phyloP scores from a whole-genome alignment of 2,888 invertebrate species.

The Patella caerulea region DNA sequence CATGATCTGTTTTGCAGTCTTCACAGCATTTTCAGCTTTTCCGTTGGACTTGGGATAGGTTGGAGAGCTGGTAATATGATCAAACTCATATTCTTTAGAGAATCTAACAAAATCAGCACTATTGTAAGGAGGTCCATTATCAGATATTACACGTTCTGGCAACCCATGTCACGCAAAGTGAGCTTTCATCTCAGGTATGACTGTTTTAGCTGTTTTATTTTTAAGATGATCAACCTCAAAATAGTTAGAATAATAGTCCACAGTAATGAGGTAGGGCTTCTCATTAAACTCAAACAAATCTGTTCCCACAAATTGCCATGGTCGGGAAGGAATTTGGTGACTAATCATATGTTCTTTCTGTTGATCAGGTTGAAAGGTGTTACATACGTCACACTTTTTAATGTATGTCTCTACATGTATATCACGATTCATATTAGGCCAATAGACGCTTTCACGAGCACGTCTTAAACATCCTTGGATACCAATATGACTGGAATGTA shows the following conservation, averaged over 20 bases:
- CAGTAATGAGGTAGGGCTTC: slow-evolving; percentile 23
- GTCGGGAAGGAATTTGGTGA: no score
- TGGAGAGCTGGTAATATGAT: slow-evolving; percentile 18
- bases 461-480: neutral
- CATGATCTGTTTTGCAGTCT: neutral
- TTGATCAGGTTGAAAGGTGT: slow-evolving; percentile 19
- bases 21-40: no score
- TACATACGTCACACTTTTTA: neutral
- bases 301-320: slow-evolving; percentile 30
- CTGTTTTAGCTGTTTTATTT: slow-evolving; percentile 15
- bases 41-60: slow-evolving; percentile 15
- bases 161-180: slow-evolving; percentile 37
- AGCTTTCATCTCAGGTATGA: slow-evolving; percentile 25
- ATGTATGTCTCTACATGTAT: slow-evolving; percentile 5
- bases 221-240: slow-evolving; percentile 26
- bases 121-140: slow-evolving; percentile 37
- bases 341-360: slow-evolving; percentile 36
- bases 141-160: slow-evolving; percentile 2
- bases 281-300: slow-evolving; percentile 25
- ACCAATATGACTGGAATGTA: slow-evolving; percentile 21
- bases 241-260: slow-evolving; percentile 26
- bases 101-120: neutral
- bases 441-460: neutral
- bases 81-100: slow-evolving; percentile 12
- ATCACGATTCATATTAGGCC: neutral